Evolutionary conservation across 2,888 invertebrate species (phyloP).

Genomic region (Tipula vernalis): DNA sequence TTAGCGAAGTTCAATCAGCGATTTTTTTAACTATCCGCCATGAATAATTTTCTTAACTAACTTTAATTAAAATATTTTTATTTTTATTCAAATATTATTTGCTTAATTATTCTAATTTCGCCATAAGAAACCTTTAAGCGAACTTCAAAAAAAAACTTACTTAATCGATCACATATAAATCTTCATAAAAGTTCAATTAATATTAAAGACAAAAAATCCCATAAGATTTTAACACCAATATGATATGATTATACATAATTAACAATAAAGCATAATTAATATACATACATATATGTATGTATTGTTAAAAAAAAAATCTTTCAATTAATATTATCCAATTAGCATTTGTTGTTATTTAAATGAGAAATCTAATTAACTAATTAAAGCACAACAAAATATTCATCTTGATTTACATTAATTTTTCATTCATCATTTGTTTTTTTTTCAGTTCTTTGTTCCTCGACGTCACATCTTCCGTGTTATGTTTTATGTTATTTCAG

Average conservation of each 20-base stretch:
- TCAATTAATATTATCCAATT: neutral
- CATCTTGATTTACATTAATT: neutral
- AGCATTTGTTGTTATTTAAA: neutral
- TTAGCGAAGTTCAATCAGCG: neutral
- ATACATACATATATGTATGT: neutral
- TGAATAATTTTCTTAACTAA: too few species aligned
- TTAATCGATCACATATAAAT: neutral
- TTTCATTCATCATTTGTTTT: neutral
- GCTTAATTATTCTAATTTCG: neutral
- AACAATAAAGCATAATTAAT: neutral
- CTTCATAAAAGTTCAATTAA: neutral
- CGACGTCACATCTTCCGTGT: neutral
- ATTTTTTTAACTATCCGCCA: too few species aligned
- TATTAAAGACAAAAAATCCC: neutral
- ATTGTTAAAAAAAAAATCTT: neutral
- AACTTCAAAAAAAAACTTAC: neutral
- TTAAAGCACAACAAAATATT: neutral
- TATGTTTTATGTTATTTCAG: neutral
- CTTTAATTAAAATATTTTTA: too few species aligned
- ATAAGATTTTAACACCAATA: neutral
- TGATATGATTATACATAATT: neutral
- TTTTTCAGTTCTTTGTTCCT: neutral
- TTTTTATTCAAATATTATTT: too few species aligned
- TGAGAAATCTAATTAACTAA: neutral
- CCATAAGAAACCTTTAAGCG: neutral